These are phyloP conservation scores for Acropora tenuis DNA, from an alignment of 64 coral and sea anemone species.

Conservation along the genomic window DNA sequence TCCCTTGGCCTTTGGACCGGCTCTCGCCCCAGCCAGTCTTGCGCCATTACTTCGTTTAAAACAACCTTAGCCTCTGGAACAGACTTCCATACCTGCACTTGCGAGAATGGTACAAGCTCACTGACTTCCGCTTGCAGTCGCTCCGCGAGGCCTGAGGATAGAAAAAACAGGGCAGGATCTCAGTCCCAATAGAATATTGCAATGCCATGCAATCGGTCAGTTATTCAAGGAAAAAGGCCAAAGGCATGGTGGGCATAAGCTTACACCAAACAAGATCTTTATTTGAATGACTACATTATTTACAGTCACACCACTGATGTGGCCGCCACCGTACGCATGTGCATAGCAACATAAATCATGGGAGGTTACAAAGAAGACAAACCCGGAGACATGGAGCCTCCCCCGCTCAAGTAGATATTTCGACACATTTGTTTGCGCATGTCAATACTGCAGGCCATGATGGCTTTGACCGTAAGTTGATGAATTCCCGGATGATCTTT, in stretches of 20 bases:
- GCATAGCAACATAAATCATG: too few species aligned
- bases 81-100: conserved; percentile 51
- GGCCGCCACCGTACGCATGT: too few species aligned
- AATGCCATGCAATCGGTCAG: too few species aligned
- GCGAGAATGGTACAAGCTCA: conserved; percentile 55
- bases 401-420: conserved; percentile 92
- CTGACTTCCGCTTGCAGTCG: conserved; percentile 77
- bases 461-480: conserved; percentile 77
- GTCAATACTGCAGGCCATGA: conserved; percentile 96
- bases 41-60: not conserved
- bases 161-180: not conserved
- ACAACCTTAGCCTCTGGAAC: not conserved
- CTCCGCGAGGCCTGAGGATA: conserved; percentile 71
- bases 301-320: too few species aligned
- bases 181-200: too few species aligned
- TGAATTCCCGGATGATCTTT: conserved; percentile 95
- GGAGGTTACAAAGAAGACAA: not conserved
- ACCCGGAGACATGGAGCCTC: conserved; percentile 89
- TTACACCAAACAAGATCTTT: too few species aligned
- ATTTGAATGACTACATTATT: too few species aligned
- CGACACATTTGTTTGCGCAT: conserved; percentile 95
- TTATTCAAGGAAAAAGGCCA: too few species aligned
- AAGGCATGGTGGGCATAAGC: too few species aligned
- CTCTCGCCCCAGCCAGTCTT: too few species aligned
- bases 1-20: too few species aligned